Evolutionary conservation across 2,797 vertebrate species (phyloP).

Genomic region (Luscinia megarhynchos): DNA sequence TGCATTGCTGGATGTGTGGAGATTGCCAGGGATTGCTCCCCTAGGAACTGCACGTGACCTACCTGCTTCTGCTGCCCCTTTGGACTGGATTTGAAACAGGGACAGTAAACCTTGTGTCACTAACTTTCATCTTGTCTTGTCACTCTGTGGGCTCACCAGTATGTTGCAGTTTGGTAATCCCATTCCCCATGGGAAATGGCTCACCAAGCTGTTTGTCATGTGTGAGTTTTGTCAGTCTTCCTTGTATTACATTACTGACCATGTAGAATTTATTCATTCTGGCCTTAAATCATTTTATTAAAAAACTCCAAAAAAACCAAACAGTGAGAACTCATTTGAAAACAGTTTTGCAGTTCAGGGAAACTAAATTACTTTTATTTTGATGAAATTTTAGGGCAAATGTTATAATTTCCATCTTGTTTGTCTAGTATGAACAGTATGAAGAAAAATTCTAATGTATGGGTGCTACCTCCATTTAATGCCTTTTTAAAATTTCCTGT

Average conservation of each 20-base stretch:
- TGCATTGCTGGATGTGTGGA: not conserved
- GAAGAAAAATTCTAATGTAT: not conserved
- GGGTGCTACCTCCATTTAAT: not conserved
- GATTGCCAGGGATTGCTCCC: not conserved
- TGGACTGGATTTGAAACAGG: not conserved
- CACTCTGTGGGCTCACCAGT: not conserved
- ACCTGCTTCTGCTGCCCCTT: not conserved
- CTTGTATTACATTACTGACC: not conserved
- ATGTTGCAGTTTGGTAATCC: not conserved
- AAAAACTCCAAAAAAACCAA: not conserved
- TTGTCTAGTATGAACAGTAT: not conserved
- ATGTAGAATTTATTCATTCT: not conserved
- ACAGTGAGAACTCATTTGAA: not conserved
- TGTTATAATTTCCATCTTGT: not conserved
- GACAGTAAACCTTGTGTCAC: not conserved
- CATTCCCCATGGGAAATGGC: not conserved
- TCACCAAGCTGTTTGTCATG: not conserved
- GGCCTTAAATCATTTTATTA: not conserved
- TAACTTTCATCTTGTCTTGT: not conserved
- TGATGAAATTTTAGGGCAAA: not conserved
- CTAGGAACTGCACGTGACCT: not conserved
- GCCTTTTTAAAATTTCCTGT: not conserved
- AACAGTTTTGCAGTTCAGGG: not conserved
- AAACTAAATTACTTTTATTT: not conserved
- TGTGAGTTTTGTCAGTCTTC: not conserved